Evolutionary conservation across 2,888 invertebrate genomes (phyloP), one percentile per base, ranked within the genome.

Genomic region (Luperina nickerlii): DNA sequence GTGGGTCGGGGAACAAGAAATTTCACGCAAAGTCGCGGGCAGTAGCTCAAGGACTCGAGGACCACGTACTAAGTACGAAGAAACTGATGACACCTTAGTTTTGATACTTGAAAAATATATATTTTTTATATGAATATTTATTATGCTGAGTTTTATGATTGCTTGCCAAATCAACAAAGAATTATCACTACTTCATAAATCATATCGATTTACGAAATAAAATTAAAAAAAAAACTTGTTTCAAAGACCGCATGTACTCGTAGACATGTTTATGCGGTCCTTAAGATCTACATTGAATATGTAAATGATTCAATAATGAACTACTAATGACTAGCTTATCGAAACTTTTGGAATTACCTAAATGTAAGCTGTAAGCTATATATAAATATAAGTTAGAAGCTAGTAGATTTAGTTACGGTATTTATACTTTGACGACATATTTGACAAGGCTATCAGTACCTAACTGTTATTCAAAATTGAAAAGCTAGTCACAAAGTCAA

Each of bases 71-170:
- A 57, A 57, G 24, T 54, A 54, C 20, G 18, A 54, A 20, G 48
- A 77, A 79, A 48, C 7, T 20, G 15, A 72, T 42, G 38, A 60
- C 48, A 15, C 5, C 38, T 32, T 42, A 76, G 51, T 83, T 83
- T 80, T 80, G 83, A 83, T 80, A 76, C 83, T 82, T 80, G 76
- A 11, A 63, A 45, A 45, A 15, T 27, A 20, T 57, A 18, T 32
- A 32, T 48, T 48, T 18, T 69, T 11, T 13, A 42, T 51, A 48
- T 5, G 0, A 70, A 51, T 18, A 42, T 51, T 60, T 18, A n/a
- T 13, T 13, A 54, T 32, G n/a, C 42, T 11, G 54, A n/a, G 0
- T 51, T 73, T 48, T n/a, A 24, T 38, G 11, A 54, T 45, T 81
- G 24, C 24, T 48, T 48, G 42, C 24, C 0, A 7, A 32, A 42